Evolutionary conservation across 2,113 vertebrate species (phyloP), one percentile per base, ranked within the genome.

Genomic region (Paralichthys olivaceus): DNA sequence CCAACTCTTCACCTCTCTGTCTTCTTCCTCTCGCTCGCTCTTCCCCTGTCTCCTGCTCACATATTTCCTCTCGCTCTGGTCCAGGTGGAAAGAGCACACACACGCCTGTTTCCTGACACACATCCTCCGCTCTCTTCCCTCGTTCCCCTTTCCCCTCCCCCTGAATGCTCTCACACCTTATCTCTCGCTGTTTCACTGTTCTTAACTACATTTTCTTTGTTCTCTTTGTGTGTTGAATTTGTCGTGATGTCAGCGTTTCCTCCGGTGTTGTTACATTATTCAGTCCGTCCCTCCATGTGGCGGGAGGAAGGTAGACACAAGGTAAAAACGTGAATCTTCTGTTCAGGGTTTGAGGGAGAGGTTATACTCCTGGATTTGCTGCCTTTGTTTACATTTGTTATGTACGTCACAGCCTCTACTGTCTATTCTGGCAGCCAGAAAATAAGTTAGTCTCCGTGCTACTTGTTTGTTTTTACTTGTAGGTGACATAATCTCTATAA

Each of bases 181-280:
- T 65, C 71, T 47, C 47, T 25, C 23, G 11, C 28, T 14, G n/a
- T 28, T 58, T 73, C 29, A 40, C 59, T 71, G 66, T 47, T 68
- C 49, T 2, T 40, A 74, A 64, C 25, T 22, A 12, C 25, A 4
- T 54, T 23, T 37, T 34, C 65, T 77, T 70, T 43, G 57, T 69
- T 77, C 26, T 26, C 49, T 83, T 47, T 67, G 34, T 73, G 29
- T 47, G 79, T 65, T 59, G 8, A 19, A 69, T 66, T n/a, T 54
- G 78, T 77, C 19, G 8, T 55, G 47, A 76, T 80, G 66, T 77
- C 67, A 75, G 69, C 53, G 11, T 75, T 69, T 79, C 51, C 60
- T 59, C 11, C 43, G 2, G 69, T 28, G 22, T 40, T 65, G 29
- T 76, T 57, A 25, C 8, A 14, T 40, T 72, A 28, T 61, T 11